These are phyloP conservation scores for Caenorhabditis virilis DNA, from an alignment of 2,888 invertebrate species.

Conservation along the genomic window DNA sequence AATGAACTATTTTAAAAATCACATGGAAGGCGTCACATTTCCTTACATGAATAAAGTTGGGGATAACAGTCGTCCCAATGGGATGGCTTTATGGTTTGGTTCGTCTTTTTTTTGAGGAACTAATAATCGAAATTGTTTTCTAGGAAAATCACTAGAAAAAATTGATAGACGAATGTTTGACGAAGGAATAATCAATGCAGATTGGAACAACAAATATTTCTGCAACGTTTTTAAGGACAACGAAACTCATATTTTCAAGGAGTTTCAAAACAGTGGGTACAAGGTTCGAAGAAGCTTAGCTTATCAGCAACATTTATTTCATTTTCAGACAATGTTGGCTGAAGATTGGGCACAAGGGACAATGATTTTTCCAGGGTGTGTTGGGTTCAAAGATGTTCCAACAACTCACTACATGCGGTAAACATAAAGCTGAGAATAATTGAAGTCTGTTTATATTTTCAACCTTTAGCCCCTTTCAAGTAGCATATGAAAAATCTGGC, in stretches of 20 bases:
- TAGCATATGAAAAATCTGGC: constrained; percentile 34
- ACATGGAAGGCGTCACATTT: constrained; percentile 47
- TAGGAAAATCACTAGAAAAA: constrained; percentile 38
- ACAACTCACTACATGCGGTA: constrained; percentile 54
- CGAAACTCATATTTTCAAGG: constrained; percentile 35
- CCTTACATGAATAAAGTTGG: constrained; percentile 58
- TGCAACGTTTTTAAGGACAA: constrained; percentile 43
- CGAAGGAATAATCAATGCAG: constrained; percentile 10
- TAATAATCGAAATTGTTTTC: neutral
- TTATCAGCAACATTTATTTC: neutral
- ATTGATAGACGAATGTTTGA: constrained; percentile 31
- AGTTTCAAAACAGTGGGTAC: constrained; percentile 38
- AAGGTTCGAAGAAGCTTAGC: constrained; percentile 7
- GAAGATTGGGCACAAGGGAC: constrained; percentile 58
- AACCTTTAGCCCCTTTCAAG: constrained; percentile 42
- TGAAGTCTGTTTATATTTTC: neutral
- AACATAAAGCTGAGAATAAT: neutral
- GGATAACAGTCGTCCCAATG: constrained; percentile 56
- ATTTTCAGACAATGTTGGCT: constrained; percentile 42
- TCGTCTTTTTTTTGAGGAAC: neutral
- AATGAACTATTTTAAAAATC: constrained; percentile 38
- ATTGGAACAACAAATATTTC: constrained; percentile 31
- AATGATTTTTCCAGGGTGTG: constrained; percentile 55
- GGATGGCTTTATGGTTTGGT: constrained; percentile 49
- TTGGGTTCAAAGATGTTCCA: constrained; percentile 47